Percentiles rank a stretch among this genome's conserved stretches.
phyloP scores from a whole-genome alignment of 1,140 invertebrate genomes.

The Andricus grossulariae region DNA sequence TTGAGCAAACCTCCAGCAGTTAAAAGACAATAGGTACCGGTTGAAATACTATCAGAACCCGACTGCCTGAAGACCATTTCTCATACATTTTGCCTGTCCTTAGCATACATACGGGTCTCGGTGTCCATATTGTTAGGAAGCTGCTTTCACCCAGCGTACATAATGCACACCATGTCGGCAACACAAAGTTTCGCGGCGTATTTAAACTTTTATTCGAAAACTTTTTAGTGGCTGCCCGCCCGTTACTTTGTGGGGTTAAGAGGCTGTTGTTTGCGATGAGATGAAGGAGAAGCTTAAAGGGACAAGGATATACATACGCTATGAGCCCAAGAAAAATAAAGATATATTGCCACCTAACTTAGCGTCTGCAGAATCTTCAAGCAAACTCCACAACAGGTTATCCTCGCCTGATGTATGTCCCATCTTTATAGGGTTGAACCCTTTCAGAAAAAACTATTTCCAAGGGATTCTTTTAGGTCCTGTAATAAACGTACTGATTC shows the following conservation, averaged over 20 bases:
- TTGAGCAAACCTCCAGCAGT: too few species aligned
- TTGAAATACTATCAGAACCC: too few species aligned
- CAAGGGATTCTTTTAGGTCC: too few species aligned
- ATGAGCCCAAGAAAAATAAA: background rate
- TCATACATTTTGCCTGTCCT: constrained; percentile 39
- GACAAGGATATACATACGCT: background rate
- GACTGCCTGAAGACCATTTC: too few species aligned
- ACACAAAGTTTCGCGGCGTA: constrained; percentile 68
- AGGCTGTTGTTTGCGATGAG: background rate
- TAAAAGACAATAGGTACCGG: too few species aligned
- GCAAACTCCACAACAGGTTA: too few species aligned
- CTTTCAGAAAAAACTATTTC: too few species aligned
- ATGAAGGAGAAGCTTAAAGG: background rate
- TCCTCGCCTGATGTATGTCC: too few species aligned
- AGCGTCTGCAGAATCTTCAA: too few species aligned
- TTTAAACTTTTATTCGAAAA: constrained; percentile 74
- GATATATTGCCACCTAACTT: too few species aligned
- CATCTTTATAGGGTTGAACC: too few species aligned
- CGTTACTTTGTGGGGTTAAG: background rate
- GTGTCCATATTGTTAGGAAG: constrained; percentile 62
- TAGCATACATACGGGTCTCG: constrained; percentile 61
- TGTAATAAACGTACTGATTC: too few species aligned
- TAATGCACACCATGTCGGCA: constrained; percentile 34
- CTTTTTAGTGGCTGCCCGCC: constrained; percentile 62
- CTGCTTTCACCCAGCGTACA: constrained; percentile 30